A percentile compares a stretch with the other conserved stretches of the same genome.
Conservation (phyloP, 1,140 invertebrate genomes). For the Rhizoglyphus robini region DNA sequence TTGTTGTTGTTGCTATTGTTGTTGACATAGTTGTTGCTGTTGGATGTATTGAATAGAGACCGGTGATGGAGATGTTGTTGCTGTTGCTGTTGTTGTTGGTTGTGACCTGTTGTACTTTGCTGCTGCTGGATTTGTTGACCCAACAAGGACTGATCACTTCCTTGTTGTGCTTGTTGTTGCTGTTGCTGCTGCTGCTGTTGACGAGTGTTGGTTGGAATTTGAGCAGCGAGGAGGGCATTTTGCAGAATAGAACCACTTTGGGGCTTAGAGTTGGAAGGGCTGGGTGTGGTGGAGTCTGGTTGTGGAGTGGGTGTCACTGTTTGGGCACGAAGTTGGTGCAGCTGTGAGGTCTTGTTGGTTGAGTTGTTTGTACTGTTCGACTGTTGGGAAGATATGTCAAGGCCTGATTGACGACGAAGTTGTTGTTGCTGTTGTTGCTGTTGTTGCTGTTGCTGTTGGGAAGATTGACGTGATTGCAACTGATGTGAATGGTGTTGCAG, state of each 20-base stretch:
- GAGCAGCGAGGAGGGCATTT: background rate
- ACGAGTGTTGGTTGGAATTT: background rate
- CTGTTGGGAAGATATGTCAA: no score
- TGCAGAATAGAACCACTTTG: background rate
- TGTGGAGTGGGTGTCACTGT: background rate
- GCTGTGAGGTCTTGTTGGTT: background rate
- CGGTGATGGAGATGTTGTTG: background rate
- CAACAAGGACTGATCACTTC: no score
- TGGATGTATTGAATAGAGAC: no score
- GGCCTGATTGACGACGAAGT: background rate
- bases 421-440: background rate
- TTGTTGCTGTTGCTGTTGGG: background rate
- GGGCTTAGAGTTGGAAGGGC: background rate
- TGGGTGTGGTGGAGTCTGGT: background rate
- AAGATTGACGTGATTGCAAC: background rate
- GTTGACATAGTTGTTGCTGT: no score
- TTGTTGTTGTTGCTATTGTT: background rate
- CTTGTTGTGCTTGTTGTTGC: background rate
- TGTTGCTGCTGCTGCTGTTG: background rate
- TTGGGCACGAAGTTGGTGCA: background rate
- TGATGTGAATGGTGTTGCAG: background rate
- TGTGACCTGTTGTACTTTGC: no score
- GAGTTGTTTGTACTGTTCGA: background rate
- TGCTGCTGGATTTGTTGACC: background rate
- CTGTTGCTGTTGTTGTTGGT: background rate